Conservation (phyloP, 2,113 vertebrate species). For the Malurus elegans region DNA sequence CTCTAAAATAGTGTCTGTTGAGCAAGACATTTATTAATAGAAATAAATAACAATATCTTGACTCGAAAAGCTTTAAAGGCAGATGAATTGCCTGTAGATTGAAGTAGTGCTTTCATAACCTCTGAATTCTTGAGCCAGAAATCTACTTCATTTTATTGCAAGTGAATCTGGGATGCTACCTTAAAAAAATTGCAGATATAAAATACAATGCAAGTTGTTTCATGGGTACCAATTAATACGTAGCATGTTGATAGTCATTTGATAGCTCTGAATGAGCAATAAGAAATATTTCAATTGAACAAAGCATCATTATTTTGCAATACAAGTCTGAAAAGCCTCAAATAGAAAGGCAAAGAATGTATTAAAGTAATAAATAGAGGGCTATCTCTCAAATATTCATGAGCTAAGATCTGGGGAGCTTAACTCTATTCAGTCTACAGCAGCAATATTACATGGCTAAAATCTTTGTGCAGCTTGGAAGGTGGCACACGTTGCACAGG, state of each 20-base stretch:
- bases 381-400: slow-evolving; percentile 2
- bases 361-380: slow-evolving; percentile 30
- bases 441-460: neutral
- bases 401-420: neutral
- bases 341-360: neutral
- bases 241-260: neutral
- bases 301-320: neutral
- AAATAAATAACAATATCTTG: neutral
- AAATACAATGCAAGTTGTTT: neutral
- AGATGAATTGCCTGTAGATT: neutral
- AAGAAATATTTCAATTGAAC: neutral
- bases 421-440: neutral
- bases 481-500: neutral
- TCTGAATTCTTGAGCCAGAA: neutral
- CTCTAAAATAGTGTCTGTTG: neutral
- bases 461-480: neutral
- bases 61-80: neutral
- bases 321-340: neutral
- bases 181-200: neutral
- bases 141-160: neutral
- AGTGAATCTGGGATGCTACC: neutral
- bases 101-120: neutral
- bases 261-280: neutral
- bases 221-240: neutral
- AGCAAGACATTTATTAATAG: neutral